phyloP scores from a whole-genome alignment of 2,888 invertebrate genomes.

The Aporophyla nigra region DNA sequence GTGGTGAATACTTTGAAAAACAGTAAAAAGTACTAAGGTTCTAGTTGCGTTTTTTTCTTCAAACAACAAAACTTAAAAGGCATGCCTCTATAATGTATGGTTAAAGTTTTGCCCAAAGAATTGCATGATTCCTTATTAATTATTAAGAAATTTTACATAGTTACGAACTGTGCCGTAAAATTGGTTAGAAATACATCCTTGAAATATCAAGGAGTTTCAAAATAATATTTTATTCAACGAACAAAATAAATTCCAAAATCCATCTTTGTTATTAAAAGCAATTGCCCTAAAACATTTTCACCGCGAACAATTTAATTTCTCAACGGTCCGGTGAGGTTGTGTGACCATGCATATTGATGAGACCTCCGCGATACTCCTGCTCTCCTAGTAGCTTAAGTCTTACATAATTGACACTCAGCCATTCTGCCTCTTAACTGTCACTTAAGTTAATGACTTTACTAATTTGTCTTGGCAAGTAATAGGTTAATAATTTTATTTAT shows the following conservation, averaged over 20 bases:
- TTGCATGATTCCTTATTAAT: too few relatives aligned
- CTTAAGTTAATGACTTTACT: conserved; percentile 49
- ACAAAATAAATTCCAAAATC: conserved; percentile 6
- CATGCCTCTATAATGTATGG: too few relatives aligned
- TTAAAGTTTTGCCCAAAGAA: background rate
- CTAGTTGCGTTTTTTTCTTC: too few relatives aligned
- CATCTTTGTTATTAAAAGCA: conserved; percentile 23
- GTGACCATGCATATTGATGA: conserved; percentile 64
- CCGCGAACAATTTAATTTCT: conserved; percentile 46
- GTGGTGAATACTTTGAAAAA: too few relatives aligned
- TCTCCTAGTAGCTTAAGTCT: conserved; percentile 45
- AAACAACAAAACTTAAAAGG: too few relatives aligned
- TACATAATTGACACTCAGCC: conserved; percentile 51
- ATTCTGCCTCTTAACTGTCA: conserved; percentile 45
- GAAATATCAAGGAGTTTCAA: background rate
- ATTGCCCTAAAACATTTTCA: conserved; percentile 23
- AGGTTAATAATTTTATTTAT: conserved; percentile 13
- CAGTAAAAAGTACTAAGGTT: too few relatives aligned
- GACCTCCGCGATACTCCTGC: conserved; percentile 32
- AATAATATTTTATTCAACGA: background rate
- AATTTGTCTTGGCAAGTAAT: conserved; percentile 45
- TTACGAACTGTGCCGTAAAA: too few relatives aligned
- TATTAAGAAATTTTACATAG: too few relatives aligned
- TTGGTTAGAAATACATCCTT: background rate
- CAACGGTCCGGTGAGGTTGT: conserved; percentile 40